Conservation (phyloP, 1,140 invertebrate genomes). For the Magallana gigas region DNA sequence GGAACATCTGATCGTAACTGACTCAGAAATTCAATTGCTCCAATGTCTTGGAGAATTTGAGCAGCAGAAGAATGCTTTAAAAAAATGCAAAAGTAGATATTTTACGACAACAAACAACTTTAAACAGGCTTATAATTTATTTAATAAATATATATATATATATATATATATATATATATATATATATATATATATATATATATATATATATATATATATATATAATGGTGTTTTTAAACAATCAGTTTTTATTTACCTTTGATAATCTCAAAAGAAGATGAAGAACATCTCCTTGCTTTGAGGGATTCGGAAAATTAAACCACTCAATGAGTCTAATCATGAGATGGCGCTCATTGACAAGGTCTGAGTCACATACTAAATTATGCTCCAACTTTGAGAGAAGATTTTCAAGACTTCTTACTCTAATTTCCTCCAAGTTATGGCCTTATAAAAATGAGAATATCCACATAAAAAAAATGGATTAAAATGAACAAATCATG, state of each 20-base stretch:
- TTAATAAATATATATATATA: too few species aligned
- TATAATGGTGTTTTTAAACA: not conserved
- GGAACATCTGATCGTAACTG: slow-evolving; percentile 69
- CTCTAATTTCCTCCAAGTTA: slow-evolving; percentile 76
- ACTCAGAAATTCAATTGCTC: slow-evolving; percentile 75
- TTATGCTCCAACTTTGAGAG: slow-evolving; percentile 77
- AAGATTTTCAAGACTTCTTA: slow-evolving; percentile 76
- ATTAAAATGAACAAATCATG: not conserved
- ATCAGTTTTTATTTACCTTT: slow-evolving; percentile 66
- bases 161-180: not conserved
- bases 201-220: too few species aligned
- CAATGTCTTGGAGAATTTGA: slow-evolving; percentile 74
- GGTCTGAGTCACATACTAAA: slow-evolving; percentile 76
- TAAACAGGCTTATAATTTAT: not conserved
- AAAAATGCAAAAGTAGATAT: not conserved
- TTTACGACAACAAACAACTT: not conserved
- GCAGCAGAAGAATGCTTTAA: slow-evolving; percentile 73
- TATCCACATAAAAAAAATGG: not conserved
- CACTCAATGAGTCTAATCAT: slow-evolving; percentile 77
- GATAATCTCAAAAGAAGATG: slow-evolving; percentile 69
- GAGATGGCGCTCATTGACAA: slow-evolving; percentile 76
- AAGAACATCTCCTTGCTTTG: slow-evolving; percentile 71
- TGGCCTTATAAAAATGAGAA: slow-evolving; percentile 70
- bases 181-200: too few species aligned
- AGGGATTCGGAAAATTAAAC: slow-evolving; percentile 75